Percentiles rank a stretch among this genome's conserved stretches.
phyloP scores from a whole-genome alignment of 2,888 invertebrate genomes.

The Ypsolopha scabrella region DNA sequence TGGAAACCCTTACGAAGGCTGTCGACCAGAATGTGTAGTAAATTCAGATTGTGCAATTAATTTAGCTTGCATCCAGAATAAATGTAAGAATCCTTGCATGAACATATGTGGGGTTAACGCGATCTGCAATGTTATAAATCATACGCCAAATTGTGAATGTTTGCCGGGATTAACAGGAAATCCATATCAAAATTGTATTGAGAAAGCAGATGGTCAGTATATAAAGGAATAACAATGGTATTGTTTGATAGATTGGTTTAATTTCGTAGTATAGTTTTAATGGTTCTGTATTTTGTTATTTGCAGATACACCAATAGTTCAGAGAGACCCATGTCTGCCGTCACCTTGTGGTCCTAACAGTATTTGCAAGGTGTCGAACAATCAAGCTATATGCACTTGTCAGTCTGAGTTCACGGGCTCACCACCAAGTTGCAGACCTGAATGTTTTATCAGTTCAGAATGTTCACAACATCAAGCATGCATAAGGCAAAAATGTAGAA shows the following conservation, averaged over 20 bases:
- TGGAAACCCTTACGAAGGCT: conserved; percentile 84
- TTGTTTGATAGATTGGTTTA: no score
- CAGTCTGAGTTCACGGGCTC: conserved; percentile 74
- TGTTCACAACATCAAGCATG: conserved; percentile 76
- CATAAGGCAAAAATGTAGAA: conserved; percentile 74
- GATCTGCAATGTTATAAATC: conserved; percentile 78
- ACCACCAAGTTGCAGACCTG: conserved; percentile 75
- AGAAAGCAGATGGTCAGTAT: conserved; percentile 35
- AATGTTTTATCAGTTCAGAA: conserved; percentile 75
- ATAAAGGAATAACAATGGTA: no score
- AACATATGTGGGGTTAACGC: conserved; percentile 82
- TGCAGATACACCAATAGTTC: neutral
- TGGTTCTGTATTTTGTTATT: neutral
- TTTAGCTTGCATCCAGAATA: conserved; percentile 78
- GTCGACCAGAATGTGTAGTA: conserved; percentile 80
- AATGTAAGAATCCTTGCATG: conserved; percentile 81
- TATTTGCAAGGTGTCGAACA: conserved; percentile 77
- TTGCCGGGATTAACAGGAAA: conserved; percentile 72
- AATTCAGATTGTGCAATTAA: conserved; percentile 80
- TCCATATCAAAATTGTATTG: conserved; percentile 68
- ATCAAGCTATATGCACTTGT: conserved; percentile 80
- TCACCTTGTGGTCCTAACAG: conserved; percentile 84
- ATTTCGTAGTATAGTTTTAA: no score
- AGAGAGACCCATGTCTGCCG: conserved; percentile 75
- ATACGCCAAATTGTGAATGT: conserved; percentile 78